Evolutionary conservation across 2,888 invertebrate genomes (phyloP).

Genomic region (Masnerella sp.): DNA sequence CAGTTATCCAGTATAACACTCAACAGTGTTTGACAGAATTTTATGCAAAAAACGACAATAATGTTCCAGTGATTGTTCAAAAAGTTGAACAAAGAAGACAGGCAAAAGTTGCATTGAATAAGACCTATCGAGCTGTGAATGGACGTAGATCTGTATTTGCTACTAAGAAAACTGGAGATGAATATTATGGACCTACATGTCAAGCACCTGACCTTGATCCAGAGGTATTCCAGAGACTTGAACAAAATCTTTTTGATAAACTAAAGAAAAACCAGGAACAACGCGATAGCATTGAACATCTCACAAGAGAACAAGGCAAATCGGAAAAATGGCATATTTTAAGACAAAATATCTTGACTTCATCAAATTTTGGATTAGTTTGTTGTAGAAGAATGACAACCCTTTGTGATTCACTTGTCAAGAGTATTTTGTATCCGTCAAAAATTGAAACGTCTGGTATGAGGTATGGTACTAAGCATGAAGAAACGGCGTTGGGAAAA

Average conservation of each 20-base stretch:
- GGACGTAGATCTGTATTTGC: neutral
- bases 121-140: neutral
- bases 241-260: conserved; percentile 1
- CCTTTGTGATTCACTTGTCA: conserved; percentile 26
- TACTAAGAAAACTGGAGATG: neutral
- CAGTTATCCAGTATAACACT: too few species aligned
- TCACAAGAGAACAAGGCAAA: conserved; percentile 24
- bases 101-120: neutral
- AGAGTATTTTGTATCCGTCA: conserved; percentile 40
- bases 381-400: conserved; percentile 35
- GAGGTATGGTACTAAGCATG: conserved; percentile 51
- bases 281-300: conserved; percentile 21
- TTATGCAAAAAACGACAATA: too few species aligned
- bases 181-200: conserved; percentile 6
- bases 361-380: conserved; percentile 44
- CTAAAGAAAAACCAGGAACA: conserved; percentile 11
- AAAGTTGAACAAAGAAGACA: too few species aligned
- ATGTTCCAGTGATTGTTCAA: too few species aligned
- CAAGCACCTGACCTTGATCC: conserved; percentile 12
- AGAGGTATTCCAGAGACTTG: neutral
- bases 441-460: neutral
- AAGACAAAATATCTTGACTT: conserved; percentile 38
- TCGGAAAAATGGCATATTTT: conserved; percentile 28
- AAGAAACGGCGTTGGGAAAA: conserved; percentile 15
- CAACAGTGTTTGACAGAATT: too few species aligned